Conservation (phyloP, 2,113 vertebrate species). For the Plecturocebus donacophilus region DNA sequence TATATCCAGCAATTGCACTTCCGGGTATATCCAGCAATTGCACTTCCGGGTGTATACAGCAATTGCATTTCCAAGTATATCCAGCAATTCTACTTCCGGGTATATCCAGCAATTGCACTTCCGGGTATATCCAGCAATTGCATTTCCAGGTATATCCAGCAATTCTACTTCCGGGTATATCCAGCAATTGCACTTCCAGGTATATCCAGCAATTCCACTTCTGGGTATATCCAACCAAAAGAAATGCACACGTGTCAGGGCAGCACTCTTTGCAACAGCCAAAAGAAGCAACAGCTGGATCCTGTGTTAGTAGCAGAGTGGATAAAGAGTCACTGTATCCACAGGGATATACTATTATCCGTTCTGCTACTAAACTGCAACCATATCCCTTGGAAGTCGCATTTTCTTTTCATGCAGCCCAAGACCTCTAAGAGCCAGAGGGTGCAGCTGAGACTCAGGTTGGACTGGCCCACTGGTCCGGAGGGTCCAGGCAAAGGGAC, state of each 20-base stretch:
- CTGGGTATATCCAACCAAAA: background rate
- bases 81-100: background rate
- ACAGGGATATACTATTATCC: too few species aligned
- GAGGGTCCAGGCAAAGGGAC: too few species aligned
- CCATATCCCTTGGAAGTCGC: too few species aligned
- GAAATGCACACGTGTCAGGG: too few species aligned
- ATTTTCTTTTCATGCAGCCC: too few species aligned
- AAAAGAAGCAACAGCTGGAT: background rate
- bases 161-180: background rate
- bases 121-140: background rate
- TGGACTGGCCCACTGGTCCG: too few species aligned
- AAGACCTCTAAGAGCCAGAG: too few species aligned
- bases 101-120: background rate
- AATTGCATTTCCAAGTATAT: background rate
- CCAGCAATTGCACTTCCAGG: background rate
- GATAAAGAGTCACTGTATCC: too few species aligned
- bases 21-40: background rate
- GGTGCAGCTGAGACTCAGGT: too few species aligned
- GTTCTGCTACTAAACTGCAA: too few species aligned
- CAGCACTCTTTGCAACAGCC: background rate
- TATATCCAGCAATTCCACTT: background rate
- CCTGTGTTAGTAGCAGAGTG: too few species aligned
- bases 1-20: background rate
- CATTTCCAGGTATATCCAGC: background rate
- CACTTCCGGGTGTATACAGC: background rate